Base-by-base conservation (phyloP, 2,888 invertebrate species). In the Malthinus seriepunctatus region DNA sequence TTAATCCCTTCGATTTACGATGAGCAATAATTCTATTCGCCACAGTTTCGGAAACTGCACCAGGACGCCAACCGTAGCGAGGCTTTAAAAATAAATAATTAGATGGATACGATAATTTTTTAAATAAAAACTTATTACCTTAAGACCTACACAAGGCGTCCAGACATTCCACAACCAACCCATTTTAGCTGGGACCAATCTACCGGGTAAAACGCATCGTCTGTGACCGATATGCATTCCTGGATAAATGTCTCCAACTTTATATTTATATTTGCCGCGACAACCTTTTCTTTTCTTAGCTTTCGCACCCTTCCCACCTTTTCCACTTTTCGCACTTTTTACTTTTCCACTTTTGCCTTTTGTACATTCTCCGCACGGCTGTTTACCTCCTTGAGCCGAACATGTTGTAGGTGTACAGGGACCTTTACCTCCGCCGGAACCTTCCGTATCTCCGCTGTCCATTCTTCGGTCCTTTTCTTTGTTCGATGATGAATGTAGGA, bases 141-240 rank as follows among this genome's bases (percentile, higher is more conserved):
- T 73, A 32, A 76, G 57, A 3, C 63, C 62, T 32, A 69, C 31
- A 56, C 72, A 69, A 4, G 74, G 72, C 3, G 68, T 70, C 32
- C 67, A 70, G 8, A 68, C 61, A 61, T 78, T 86, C 88, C 88
- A 88, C 31, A 86, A 71, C 88, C 88, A 88, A 0, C 88, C 88
- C 88, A 88, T 88, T 39, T 81, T 76, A 0, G 80, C 74, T 0
- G 88, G 88, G 0, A 88, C 87, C 6, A 81, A 78, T 31, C 79
- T 77, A 0, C 81, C 80, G 0, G 81, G 79, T 23, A 77, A 71
- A 1, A 82, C 73, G 68, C 88, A 88, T 59, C 78, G 71, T 54
- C 80, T 81, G 66, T 87, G 87, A 0, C 86, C 85, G 42, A 83
- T 74, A 9, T 79, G 77, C 0, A 79, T 77, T 0, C 84, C 83